Percentiles rank a stretch among this genome's conserved stretches.
phyloP scores from a whole-genome alignment of 2,113 vertebrate genomes.

The Lamprologus sp. region DNA sequence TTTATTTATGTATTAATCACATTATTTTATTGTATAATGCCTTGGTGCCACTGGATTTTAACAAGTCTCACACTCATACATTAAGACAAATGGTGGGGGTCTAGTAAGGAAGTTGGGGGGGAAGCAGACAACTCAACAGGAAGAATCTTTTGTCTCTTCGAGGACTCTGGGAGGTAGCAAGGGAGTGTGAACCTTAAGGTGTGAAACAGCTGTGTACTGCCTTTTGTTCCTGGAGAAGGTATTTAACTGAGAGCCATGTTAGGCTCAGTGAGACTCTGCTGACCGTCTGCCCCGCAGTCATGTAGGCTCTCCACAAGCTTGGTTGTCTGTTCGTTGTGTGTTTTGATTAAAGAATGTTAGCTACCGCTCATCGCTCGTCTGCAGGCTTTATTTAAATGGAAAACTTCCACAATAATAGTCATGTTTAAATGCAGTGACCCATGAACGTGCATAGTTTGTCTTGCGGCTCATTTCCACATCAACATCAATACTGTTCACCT shows the following conservation, averaged over 20 bases:
- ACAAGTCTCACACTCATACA: too few relatives aligned
- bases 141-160: neutral
- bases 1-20: too few relatives aligned
- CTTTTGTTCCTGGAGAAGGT: neutral
- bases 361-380: fast-evolving
- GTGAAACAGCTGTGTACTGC: neutral
- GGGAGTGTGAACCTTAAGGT: neutral
- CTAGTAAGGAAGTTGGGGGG: neutral
- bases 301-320: neutral
- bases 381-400: neutral
- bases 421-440: neutral
- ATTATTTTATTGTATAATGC: too few relatives aligned
- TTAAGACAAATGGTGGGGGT: too few relatives aligned
- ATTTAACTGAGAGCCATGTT: neutral
- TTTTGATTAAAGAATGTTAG: neutral
- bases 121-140: neutral
- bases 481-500: neutral
- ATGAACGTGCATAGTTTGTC: neutral
- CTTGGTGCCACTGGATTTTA: too few relatives aligned
- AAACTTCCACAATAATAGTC: neutral
- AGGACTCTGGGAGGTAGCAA: neutral
- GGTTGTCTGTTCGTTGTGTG: neutral
- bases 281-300: neutral
- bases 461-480: neutral
- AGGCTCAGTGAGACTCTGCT: neutral